phyloP scores from a whole-genome alignment of 1,140 invertebrate species.

The Diabrotica virgifera region DNA sequence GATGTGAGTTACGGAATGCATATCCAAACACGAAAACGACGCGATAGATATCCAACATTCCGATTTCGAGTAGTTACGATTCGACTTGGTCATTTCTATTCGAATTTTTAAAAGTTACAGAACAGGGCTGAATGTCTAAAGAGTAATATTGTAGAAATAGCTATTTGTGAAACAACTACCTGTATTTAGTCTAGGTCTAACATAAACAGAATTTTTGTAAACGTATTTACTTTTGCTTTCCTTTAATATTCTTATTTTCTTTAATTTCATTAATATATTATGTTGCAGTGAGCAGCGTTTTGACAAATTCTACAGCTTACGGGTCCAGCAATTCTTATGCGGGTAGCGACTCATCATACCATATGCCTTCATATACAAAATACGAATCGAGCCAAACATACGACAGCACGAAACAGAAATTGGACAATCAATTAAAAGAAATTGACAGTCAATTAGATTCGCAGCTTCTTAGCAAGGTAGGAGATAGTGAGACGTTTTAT shows the following conservation, averaged over 20 bases:
- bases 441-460: slow-evolving; percentile 66
- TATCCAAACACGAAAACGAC: no score
- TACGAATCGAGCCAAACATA: slow-evolving; percentile 63
- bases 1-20: no score
- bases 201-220: no score
- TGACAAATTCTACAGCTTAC: slow-evolving; percentile 56
- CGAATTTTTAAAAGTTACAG: no score
- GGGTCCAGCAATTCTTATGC: slow-evolving; percentile 60
- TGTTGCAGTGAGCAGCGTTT: slow-evolving; percentile 55
- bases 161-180: no score
- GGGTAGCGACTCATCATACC: slow-evolving; percentile 52
- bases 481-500: slow-evolving; percentile 50
- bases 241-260: neutral
- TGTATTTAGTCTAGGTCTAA: no score
- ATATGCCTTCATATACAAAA: slow-evolving; percentile 51
- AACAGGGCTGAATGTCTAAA: no score
- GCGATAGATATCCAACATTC: no score
- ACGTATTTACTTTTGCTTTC: neutral
- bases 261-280: slow-evolving; percentile 3
- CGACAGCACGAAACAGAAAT: slow-evolving; percentile 70
- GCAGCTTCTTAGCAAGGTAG: slow-evolving; percentile 68
- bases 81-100: no score
- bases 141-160: no score
- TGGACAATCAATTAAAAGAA: slow-evolving; percentile 80
- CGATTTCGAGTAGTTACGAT: no score